A percentile compares a stretch with the other conserved stretches of the same genome.
Evolutionary conservation across 2,888 invertebrate species (phyloP).

Genomic region (Galerucella nymphaeae): DNA sequence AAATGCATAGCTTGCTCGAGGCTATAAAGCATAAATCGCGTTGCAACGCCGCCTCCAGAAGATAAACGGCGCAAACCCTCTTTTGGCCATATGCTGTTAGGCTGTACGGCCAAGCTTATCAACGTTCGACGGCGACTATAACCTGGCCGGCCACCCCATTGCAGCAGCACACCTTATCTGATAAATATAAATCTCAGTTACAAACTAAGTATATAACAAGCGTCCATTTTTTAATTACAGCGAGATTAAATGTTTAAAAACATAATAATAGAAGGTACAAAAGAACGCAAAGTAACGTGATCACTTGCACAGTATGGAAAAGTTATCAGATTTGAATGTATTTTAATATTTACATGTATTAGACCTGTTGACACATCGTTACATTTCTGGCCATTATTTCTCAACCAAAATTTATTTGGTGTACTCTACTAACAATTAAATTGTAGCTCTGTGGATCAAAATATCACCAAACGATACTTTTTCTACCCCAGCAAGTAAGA

Average conservation of each 20-base stretch:
- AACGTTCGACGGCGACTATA: conserved; percentile 36
- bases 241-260: conserved; percentile 7
- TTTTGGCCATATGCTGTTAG: conserved; percentile 58
- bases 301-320: not conserved
- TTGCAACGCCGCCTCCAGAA: conserved; percentile 49
- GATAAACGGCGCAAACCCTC: conserved; percentile 62
- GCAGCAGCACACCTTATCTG: conserved; percentile 37
- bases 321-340: too few relatives aligned
- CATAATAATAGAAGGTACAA: not conserved
- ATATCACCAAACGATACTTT: too few relatives aligned
- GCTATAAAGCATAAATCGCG: conserved; percentile 45
- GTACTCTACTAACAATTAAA: too few relatives aligned
- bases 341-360: too few relatives aligned
- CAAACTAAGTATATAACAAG: conserved; percentile 18
- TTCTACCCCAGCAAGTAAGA: too few relatives aligned
- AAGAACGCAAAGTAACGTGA: not conserved
- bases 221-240: conserved; percentile 18
- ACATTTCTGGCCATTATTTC: too few relatives aligned
- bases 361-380: too few relatives aligned
- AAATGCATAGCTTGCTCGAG: conserved; percentile 36
- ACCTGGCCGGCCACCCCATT: conserved; percentile 27
- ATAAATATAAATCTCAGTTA: conserved; percentile 22
- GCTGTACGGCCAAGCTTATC: conserved; percentile 52
- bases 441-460: too few relatives aligned
- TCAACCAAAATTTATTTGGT: too few relatives aligned